Conservation (phyloP, 2,797 vertebrate genomes). For the Percopsis omiscomaycus region DNA sequence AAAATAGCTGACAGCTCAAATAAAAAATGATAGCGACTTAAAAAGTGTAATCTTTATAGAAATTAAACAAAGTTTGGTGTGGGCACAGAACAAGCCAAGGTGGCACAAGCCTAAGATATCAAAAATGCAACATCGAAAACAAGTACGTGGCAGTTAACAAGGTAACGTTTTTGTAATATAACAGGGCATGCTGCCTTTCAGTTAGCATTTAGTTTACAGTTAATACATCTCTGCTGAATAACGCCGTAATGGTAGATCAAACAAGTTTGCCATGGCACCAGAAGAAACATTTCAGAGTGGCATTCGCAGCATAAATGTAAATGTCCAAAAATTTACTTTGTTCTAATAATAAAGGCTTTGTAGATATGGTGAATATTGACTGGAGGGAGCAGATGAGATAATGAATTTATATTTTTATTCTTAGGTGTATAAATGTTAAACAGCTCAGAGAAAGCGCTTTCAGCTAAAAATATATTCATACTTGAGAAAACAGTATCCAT, state of each 20-base stretch:
- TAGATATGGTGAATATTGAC: conserved; percentile 21
- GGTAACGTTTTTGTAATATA: no score
- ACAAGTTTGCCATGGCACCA: not conserved
- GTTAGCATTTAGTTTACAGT: not conserved
- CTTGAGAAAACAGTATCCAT: conserved; percentile 63
- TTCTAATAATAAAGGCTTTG: conserved; percentile 7
- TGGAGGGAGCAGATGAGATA: conserved; percentile 40
- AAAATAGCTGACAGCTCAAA: not conserved
- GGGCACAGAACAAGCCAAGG: conserved; percentile 5
- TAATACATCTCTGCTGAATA: no score
- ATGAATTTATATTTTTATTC: conserved; percentile 69
- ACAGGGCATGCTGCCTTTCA: not conserved
- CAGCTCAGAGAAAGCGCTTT: conserved; percentile 69
- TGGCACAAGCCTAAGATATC: not conserved
- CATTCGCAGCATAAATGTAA: not conserved
- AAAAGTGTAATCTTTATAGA: no score
- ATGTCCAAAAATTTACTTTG: conserved; percentile 3
- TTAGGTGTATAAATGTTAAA: conserved; percentile 71
- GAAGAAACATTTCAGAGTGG: not conserved
- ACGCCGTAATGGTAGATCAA: no score
- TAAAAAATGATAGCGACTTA: no score
- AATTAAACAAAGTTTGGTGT: not conserved
- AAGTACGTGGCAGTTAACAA: no score
- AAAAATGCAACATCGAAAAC: no score
- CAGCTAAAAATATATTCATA: conserved; percentile 75